phyloP scores from a whole-genome alignment of 2,113 vertebrate genomes.

The Osmerus eperlanus region DNA sequence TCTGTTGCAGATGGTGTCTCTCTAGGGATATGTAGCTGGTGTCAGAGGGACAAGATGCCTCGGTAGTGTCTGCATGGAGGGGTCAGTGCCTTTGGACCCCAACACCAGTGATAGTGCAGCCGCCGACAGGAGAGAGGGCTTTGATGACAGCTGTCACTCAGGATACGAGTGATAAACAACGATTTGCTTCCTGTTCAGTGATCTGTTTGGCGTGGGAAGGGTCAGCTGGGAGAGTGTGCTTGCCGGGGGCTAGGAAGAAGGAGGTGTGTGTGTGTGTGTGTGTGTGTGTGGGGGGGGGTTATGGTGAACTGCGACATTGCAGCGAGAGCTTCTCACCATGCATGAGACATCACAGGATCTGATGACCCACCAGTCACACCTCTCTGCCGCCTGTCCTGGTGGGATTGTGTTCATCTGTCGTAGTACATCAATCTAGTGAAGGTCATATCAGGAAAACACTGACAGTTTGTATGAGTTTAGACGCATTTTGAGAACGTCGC shows the following conservation, averaged over 20 bases:
- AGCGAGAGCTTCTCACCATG: background rate
- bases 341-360: background rate
- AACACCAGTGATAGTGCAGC: no score
- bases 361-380: background rate
- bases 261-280: background rate
- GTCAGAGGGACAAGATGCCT: constrained; percentile 64
- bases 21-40: constrained; percentile 40
- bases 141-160: constrained; percentile 54
- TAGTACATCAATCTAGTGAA: background rate
- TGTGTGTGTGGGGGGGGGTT: background rate
- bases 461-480: background rate
- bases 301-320: background rate
- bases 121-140: constrained; percentile 50
- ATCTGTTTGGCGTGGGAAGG: constrained; percentile 10
- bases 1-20: constrained; percentile 48
- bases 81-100: no score
- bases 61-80: constrained; percentile 45
- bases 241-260: no score
- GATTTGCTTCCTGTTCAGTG: background rate
- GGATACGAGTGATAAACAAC: constrained; percentile 3
- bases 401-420: background rate
- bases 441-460: background rate
- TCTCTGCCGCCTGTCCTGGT: background rate
- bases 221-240: background rate
- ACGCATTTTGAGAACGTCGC: background rate